phyloP scores from a whole-genome alignment of 2,797 vertebrate species.

The Sebastes oblongus region DNA sequence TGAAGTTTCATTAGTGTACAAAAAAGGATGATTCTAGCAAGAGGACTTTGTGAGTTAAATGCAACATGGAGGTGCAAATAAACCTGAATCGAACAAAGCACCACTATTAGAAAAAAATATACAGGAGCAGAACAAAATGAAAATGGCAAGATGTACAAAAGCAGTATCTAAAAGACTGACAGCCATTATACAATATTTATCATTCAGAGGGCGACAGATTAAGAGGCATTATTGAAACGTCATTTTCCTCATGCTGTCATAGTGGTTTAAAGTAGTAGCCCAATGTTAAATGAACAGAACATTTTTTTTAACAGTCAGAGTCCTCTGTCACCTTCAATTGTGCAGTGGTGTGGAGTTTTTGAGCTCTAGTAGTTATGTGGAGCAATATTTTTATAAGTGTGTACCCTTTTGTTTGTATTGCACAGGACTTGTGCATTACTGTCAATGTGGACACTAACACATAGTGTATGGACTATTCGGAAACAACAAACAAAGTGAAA shows the following conservation, averaged over 20 bases:
- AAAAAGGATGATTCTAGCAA: background rate
- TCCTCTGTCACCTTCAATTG: background rate
- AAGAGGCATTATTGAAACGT: background rate
- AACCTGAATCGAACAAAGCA: background rate
- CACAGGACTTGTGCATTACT: background rate
- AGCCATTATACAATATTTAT: background rate
- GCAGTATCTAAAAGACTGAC: background rate
- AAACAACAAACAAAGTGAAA: background rate
- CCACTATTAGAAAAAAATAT: background rate
- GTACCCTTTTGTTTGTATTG: background rate
- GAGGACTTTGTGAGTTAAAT: background rate
- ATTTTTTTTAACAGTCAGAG: background rate
- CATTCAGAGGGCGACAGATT: background rate
- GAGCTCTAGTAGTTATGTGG: background rate
- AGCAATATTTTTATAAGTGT: background rate
- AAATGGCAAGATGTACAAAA: background rate
- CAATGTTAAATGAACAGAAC: background rate
- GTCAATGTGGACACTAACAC: background rate
- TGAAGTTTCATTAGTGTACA: background rate
- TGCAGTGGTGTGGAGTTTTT: background rate
- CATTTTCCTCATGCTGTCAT: background rate
- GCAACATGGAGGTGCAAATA: background rate
- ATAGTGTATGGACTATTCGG: background rate
- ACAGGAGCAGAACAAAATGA: background rate
- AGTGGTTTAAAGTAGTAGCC: background rate